Evolutionary conservation across 2,113 vertebrate species (phyloP).

Genomic region (Limanda limanda): DNA sequence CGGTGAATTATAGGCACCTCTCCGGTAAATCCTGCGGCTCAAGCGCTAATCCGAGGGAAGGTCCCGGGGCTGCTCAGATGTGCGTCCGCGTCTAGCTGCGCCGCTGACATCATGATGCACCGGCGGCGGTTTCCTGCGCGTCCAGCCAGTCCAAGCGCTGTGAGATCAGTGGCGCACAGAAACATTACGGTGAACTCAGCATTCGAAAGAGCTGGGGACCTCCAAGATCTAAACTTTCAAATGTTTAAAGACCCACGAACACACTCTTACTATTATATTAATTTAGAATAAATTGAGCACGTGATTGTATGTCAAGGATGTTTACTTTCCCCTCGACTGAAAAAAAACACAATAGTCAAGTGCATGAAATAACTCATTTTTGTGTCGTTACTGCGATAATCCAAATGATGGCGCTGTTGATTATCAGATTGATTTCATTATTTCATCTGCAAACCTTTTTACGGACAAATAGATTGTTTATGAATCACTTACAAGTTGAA

Average conservation of each 20-base stretch:
- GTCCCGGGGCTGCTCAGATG: neutral
- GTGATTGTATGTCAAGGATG: too few relatives aligned
- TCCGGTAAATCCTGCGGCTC: slow-evolving; percentile 67
- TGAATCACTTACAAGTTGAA: too few relatives aligned
- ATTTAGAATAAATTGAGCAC: too few relatives aligned
- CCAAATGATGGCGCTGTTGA: neutral
- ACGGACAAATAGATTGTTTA: too few relatives aligned
- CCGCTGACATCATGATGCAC: neutral
- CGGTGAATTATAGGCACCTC: slow-evolving; percentile 50
- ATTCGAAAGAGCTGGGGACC: too few relatives aligned
- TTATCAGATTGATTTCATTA: neutral
- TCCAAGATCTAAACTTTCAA: too few relatives aligned
- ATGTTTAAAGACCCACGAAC: too few relatives aligned
- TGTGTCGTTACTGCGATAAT: neutral
- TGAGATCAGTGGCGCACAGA: slow-evolving; percentile 6
- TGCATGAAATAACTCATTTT: neutral
- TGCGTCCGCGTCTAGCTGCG: slow-evolving; percentile 17
- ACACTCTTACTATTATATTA: too few relatives aligned
- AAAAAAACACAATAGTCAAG: too few relatives aligned
- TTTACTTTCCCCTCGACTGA: too few relatives aligned
- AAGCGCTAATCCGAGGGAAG: slow-evolving; percentile 71
- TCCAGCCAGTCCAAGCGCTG: neutral
- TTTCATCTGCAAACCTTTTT: neutral
- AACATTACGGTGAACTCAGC: too few relatives aligned
- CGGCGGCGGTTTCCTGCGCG: neutral